Evolutionary conservation across 2,888 invertebrate species (phyloP), one percentile per base, ranked within the genome.

Genomic region (Cryptus armator): DNA sequence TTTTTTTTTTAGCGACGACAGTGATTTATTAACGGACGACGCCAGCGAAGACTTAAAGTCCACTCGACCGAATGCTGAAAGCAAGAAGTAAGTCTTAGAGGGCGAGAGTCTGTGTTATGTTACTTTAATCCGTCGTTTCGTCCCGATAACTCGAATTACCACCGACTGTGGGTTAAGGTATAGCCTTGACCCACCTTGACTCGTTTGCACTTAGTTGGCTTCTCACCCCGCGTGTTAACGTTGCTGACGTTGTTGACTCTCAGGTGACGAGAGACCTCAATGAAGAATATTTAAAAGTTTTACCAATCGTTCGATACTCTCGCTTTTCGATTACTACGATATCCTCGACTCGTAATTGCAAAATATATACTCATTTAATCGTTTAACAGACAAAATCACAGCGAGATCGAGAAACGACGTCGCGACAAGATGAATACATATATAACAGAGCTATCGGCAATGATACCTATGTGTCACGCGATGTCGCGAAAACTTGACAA

Each of bases 351-450:
- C 16, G 46, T 12, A 10, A n/a, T 24, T 44, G 0, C 14, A 32
- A n/a, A n/a, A 37, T 64, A 16, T 2, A 48, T n/a, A 14, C 10
- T 12, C 9, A 3, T 48, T 48, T 48, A 9, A 48, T n/a, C 64
- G 14, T 16, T 19, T 87, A 83, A n/a, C 93, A 98, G 98, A 91
- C 98, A 98, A 94, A 99, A 98, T 94, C 99, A 99, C 94, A 98
- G 98, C 94, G 98, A 99, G 94, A 99, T 99, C 85, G 99, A 99
- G 94, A 99, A 99, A 93, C 95, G 99, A 0, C 95, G 99, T 0
- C 95, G 99, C 44, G 98, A 99, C 94, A 99, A 99, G 94, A 99
- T 99, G 98, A 99, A 99, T 94, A 97, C 97, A 0, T 98, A 98
- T 94, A 99, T 99, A 89, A 96, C 97, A 3, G 98, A 99, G 93